A percentile compares a stretch with the other conserved stretches of the same genome.
phyloP scores from a whole-genome alignment of 2,113 vertebrate species.

The Paralichthys olivaceus region DNA sequence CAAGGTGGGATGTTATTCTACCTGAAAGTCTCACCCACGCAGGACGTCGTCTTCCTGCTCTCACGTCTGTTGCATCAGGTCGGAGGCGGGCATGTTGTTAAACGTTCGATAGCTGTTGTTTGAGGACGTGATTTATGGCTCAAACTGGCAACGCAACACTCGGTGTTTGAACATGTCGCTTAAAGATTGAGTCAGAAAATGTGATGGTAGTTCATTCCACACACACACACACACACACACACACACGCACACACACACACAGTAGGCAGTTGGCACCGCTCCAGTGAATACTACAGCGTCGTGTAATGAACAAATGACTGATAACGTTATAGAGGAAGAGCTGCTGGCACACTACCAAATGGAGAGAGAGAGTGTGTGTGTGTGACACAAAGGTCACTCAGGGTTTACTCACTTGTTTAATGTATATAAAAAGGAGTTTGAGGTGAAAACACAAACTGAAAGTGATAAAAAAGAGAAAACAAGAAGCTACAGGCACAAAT shows the following conservation, averaged over 20 bases:
- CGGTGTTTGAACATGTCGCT: slow-evolving; percentile 11
- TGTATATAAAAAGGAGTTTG: neutral
- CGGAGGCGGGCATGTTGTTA: neutral
- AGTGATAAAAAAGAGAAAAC: neutral
- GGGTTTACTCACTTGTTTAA: slow-evolving; percentile 17
- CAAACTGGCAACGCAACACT: neutral
- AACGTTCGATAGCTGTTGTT: neutral
- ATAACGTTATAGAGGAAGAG: slow-evolving; percentile 65
- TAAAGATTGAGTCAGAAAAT: slow-evolving; percentile 8
- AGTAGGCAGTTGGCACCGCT: slow-evolving; percentile 65
- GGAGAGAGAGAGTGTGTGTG: slow-evolving; percentile 33
- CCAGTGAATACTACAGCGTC: slow-evolving; percentile 77
- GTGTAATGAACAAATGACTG: slow-evolving; percentile 70
- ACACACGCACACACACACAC: slow-evolving; percentile 46
- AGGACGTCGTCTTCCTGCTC: too few relatives aligned
- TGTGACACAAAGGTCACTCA: slow-evolving; percentile 34
- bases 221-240: slow-evolving; percentile 46
- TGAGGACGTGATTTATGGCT: slow-evolving; percentile 3
- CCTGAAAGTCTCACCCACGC: neutral
- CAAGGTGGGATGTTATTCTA: neutral
- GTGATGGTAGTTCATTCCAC: slow-evolving; percentile 38
- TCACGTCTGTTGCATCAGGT: neutral
- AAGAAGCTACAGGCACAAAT: too few relatives aligned
- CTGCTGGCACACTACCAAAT: slow-evolving; percentile 53
- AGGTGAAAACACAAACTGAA: neutral